phyloP scores from a whole-genome alignment of 2,113 vertebrate genomes.

The Nycticorax nycticorax region DNA sequence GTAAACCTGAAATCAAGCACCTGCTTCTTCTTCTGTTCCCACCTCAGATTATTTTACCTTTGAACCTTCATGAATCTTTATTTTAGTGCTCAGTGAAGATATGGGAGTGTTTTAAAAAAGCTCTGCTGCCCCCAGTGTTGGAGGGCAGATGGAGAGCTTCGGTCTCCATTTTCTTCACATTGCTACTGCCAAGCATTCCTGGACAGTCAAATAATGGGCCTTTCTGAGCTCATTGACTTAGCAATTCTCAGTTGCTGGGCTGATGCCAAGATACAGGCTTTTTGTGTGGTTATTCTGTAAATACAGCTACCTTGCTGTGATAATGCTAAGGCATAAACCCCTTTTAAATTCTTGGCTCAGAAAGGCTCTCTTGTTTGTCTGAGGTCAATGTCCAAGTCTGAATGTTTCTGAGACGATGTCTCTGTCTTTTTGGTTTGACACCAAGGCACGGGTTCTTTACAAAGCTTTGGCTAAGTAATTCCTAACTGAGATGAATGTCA shows the following conservation, averaged over 20 bases:
- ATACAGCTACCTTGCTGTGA: neutral
- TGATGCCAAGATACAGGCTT: neutral
- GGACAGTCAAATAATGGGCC: neutral
- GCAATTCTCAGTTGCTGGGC: neutral
- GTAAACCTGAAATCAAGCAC: neutral
- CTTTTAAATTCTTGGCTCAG: neutral
- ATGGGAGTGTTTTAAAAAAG: rapidly evolving
- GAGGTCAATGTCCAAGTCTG: neutral
- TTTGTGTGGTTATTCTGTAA: neutral
- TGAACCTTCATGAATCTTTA: neutral
- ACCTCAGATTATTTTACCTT: neutral
- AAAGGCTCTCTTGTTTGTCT: neutral
- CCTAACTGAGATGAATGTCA: neutral
- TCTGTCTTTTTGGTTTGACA: neutral
- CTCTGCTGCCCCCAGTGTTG: neutral
- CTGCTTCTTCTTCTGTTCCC: neutral
- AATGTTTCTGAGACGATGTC: neutral
- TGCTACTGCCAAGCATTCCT: neutral
- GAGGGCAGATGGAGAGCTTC: neutral
- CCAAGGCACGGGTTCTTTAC: neutral
- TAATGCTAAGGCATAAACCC: neutral
- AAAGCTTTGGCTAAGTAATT: neutral
- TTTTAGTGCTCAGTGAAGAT: neutral
- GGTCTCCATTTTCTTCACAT: neutral
- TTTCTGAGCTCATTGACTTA: neutral